Evolutionary conservation across 2,888 invertebrate species (phyloP), one percentile per base, ranked within the genome.

Genomic region (Agriopis marginaria): DNA sequence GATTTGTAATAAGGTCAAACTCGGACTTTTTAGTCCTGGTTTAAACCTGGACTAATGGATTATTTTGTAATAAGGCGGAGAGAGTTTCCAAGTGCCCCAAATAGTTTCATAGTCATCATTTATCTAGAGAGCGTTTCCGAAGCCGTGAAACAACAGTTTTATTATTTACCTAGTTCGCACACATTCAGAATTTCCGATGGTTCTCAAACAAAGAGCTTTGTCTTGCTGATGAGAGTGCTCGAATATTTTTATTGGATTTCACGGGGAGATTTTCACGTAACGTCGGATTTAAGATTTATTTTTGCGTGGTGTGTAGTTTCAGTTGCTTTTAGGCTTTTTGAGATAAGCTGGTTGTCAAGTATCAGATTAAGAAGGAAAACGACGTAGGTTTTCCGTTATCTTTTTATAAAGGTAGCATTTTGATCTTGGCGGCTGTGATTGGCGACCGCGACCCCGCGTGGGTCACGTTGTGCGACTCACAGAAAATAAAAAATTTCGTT

Each of bases 81-180:
- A n/a, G 5, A 32, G 32, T 5, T 3, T 32, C 32, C 3, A 32
- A 32, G 32, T 32, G 32, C 32, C 32, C 32, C 17, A 50, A 50
- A 50, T 50, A 9, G 58, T 58, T 89, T 87, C 85, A 84, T 87
- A 88, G 88, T 89, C 88, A 79, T 76, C 69, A 42, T 71, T 75
- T 82, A 78, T 71, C 75, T 32, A 12, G 80, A 79, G 82, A 85
- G 83, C 81, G 85, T 83, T 79, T 77, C 73, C 70, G 76, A 77
- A 83, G 72, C 78, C 76, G 77, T 80, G 83, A 80, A 80, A 76
- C 71, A 77, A 80, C 81, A 83, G 79, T 84, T 86, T 84, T 86
- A 86, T 86, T 86, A 87, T 87, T 87, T 86, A 86, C 85, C 79
- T 80, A 73, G 72, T 73, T 74, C 70, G 75, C 74, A 75, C 75